Evolutionary conservation across 1,140 invertebrate species (phyloP).

Genomic region (Papilio dardanus): DNA sequence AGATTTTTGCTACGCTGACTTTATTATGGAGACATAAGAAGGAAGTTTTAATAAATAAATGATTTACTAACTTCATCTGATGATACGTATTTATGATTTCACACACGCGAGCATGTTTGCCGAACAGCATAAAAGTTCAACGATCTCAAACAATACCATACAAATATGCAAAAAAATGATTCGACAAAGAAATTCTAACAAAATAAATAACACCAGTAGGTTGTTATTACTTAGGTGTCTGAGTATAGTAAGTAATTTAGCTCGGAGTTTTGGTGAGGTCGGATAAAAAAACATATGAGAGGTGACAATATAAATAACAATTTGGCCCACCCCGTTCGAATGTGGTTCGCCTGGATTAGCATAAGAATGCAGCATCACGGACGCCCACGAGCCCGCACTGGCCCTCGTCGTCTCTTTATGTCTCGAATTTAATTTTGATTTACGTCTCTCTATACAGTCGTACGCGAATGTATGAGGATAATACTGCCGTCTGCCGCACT

Average conservation of each 20-base stretch:
- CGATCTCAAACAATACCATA: conserved; percentile 33
- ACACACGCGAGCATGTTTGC: conserved; percentile 1
- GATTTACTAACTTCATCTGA: neutral
- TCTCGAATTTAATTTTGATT: conserved; percentile 81
- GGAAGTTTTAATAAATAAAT: neutral
- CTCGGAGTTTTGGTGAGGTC: conserved; percentile 59
- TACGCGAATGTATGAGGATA: conserved; percentile 70
- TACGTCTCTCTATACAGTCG: conserved; percentile 74
- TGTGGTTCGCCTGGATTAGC: conserved; percentile 78
- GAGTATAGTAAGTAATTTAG: conserved; percentile 66
- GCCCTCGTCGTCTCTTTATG: conserved; percentile 77
- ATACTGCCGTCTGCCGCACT: conserved; percentile 20
- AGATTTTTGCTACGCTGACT: neutral
- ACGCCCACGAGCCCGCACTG: conserved; percentile 68
- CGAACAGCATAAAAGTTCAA: conserved; percentile 31
- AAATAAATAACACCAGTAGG: conserved; percentile 29
- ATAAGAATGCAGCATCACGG: conserved; percentile 79
- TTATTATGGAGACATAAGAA: no score
- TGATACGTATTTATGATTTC: neutral
- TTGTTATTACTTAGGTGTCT: conserved; percentile 35
- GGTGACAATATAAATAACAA: conserved; percentile 82
- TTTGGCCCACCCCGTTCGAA: conserved; percentile 81
- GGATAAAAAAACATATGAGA: conserved; percentile 72
- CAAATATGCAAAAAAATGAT: conserved; percentile 17
- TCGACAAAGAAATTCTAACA: conserved; percentile 27